Conservation (phyloP, 1,140 invertebrate genomes). For the Lordiphosa clarofinis region DNA sequence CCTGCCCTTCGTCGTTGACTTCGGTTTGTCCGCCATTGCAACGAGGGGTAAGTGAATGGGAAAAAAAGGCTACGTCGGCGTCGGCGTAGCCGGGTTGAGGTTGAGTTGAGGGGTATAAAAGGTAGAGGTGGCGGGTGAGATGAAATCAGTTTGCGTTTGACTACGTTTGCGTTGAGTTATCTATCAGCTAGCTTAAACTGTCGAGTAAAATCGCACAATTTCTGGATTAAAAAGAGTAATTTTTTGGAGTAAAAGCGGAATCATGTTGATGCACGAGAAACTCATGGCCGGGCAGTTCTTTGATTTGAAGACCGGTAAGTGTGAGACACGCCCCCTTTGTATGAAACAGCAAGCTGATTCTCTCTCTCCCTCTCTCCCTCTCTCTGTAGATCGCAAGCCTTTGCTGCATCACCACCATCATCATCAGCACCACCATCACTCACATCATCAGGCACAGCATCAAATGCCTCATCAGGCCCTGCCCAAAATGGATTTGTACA, state of each 20-base stretch:
- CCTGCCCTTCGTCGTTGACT: slow-evolving; percentile 27
- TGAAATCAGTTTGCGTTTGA: slow-evolving; percentile 67
- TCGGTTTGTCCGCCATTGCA: slow-evolving; percentile 45
- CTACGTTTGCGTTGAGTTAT: slow-evolving; percentile 50
- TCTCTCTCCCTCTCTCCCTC: not conserved
- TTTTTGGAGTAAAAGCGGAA: slow-evolving; percentile 1
- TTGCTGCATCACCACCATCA: slow-evolving; percentile 52
- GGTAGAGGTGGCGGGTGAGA: slow-evolving; percentile 20
- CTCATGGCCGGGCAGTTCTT: slow-evolving; percentile 71
- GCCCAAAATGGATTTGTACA: slow-evolving; percentile 70
- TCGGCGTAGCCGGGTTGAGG: slow-evolving; percentile 26
- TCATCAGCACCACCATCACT: slow-evolving; percentile 24
- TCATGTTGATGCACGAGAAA: slow-evolving; percentile 77
- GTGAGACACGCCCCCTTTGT: slow-evolving; percentile 16
- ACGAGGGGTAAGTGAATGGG: slow-evolving; percentile 34
- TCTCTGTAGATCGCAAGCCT: slow-evolving; percentile 57
- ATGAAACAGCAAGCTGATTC: not conserved
- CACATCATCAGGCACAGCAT: slow-evolving; percentile 38
- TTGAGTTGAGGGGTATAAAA: slow-evolving; percentile 59
- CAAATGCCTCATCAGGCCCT: slow-evolving; percentile 31
- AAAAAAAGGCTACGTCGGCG: slow-evolving; percentile 32
- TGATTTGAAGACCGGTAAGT: slow-evolving; percentile 77
- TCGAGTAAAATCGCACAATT: slow-evolving; percentile 4
- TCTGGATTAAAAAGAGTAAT: slow-evolving; percentile 5
- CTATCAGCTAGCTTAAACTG: not conserved